A percentile compares a stretch with the other conserved stretches of the same genome.
Conservation (phyloP, 53 echinoderm and acorn worm genomes). For the Holothuria leucospilota region DNA sequence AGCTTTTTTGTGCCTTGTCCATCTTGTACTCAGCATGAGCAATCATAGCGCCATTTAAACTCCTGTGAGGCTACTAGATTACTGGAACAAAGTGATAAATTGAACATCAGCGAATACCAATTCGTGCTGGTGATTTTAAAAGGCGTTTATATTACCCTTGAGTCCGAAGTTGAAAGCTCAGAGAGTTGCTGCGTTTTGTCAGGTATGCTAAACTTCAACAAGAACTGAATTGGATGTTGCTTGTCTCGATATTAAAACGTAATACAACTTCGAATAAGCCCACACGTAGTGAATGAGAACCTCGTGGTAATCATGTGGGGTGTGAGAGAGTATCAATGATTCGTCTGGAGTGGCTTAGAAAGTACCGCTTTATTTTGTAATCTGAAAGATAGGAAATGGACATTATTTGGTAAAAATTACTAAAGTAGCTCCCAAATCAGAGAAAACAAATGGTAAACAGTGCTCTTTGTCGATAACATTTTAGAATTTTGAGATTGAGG, state of each 20-base stretch:
- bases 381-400: too few relatives aligned
- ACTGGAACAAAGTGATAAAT: not conserved
- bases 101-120: conserved; percentile 7
- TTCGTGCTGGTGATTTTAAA: conserved; percentile 26
- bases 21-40: not conserved
- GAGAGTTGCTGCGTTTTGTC: conserved; percentile 21
- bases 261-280: conserved; percentile 8
- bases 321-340: too few relatives aligned
- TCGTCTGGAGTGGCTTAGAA: too few relatives aligned
- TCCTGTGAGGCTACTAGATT: conserved; percentile 21
- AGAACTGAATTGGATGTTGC: conserved; percentile 5
- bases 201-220: not conserved
- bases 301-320: too few relatives aligned
- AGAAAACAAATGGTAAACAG: too few relatives aligned
- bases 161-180: conserved; percentile 5
- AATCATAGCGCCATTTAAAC: conserved; percentile 7
- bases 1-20: not conserved
- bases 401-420: too few relatives aligned
- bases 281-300: not conserved
- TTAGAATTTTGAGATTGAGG: too few relatives aligned
- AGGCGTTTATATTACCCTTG: conserved; percentile 34
- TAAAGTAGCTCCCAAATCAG: too few relatives aligned
- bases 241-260: not conserved
- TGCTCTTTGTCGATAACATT: too few relatives aligned
- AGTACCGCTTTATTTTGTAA: too few relatives aligned